Percentiles rank a stretch among this genome's conserved stretches.
These are phyloP conservation scores for Seriola quinqueradiata DNA, from an alignment of 2,113 vertebrate genomes.

Conservation along the genomic window DNA sequence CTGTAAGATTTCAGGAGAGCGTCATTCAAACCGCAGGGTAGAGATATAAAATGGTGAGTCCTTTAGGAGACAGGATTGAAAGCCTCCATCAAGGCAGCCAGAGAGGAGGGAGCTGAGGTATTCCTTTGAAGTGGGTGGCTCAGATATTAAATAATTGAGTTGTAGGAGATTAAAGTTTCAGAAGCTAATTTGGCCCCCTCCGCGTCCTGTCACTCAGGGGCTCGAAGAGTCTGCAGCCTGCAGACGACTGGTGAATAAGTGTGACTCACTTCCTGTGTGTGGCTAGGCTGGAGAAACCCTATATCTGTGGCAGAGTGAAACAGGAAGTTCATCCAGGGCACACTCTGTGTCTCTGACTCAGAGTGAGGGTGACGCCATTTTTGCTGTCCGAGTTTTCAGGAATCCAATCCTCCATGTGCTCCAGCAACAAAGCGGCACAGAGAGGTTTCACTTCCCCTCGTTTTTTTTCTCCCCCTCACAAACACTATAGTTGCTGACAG, in stretches of 20 bases:
- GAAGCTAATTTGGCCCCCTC: slow-evolving; percentile 80
- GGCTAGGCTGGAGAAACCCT: slow-evolving; percentile 79
- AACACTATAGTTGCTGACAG: slow-evolving; percentile 76
- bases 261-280: slow-evolving; percentile 82
- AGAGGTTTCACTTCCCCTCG: slow-evolving; percentile 69
- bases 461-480: slow-evolving; percentile 44
- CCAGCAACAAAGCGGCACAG: slow-evolving; percentile 64
- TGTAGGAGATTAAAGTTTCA: slow-evolving; percentile 85
- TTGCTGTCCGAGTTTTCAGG: slow-evolving; percentile 77
- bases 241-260: slow-evolving; percentile 74
- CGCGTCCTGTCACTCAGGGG: slow-evolving; percentile 73
- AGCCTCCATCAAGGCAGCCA: slow-evolving; percentile 69
- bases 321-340: slow-evolving; percentile 83
- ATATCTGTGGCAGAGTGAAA: slow-evolving; percentile 78
- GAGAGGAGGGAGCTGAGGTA: slow-evolving; percentile 67
- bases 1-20: slow-evolving; percentile 67
- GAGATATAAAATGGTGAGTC: slow-evolving; percentile 71
- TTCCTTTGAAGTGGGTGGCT: slow-evolving; percentile 81
- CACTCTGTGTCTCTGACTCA: slow-evolving; percentile 74
- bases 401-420: slow-evolving; percentile 73
- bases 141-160: slow-evolving; percentile 86
- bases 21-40: slow-evolving; percentile 68
- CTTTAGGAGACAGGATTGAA: slow-evolving; percentile 75
- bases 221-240: slow-evolving; percentile 68
- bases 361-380: slow-evolving; percentile 77